Evolutionary conservation across 2,797 vertebrate species (phyloP).

Genomic region (Ctenosaura bakeri): DNA sequence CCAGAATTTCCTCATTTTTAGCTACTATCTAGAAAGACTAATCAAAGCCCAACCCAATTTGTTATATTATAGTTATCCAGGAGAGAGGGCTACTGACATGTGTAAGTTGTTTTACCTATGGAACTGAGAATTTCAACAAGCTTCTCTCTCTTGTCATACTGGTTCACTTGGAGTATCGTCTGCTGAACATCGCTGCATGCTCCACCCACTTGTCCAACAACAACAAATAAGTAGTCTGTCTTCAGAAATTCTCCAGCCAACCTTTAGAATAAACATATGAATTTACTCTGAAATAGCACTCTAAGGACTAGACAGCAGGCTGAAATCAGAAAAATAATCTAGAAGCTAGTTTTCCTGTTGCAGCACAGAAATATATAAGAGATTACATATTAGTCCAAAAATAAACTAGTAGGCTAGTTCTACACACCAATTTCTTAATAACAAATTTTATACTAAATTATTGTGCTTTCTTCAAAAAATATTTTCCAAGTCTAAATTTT

Average conservation of each 20-base stretch:
- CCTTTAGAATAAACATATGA: constrained; percentile 77
- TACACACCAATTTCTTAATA: neutral
- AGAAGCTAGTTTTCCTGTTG: neutral
- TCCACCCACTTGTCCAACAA: constrained; percentile 91
- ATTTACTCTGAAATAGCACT: neutral
- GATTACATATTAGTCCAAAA: neutral
- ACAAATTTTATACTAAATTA: neutral
- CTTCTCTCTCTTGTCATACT: constrained; percentile 88
- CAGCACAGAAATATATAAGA: neutral
- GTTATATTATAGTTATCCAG: neutral
- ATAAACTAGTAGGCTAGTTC: neutral
- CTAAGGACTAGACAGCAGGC: neutral
- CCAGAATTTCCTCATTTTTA: neutral
- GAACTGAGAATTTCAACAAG: constrained; percentile 88
- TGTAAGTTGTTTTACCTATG: constrained; percentile 81
- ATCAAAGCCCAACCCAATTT: neutral
- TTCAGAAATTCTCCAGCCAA: constrained; percentile 91
- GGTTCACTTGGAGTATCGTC: constrained; percentile 85
- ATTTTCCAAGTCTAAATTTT: neutral
- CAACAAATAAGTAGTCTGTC: constrained; percentile 90
- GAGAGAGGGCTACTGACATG: neutral
- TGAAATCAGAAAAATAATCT: fast-evolving
- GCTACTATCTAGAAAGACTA: neutral
- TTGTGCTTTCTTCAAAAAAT: neutral
- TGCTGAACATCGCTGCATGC: constrained; percentile 95